Percentiles rank a stretch among this genome's conserved stretches.
Conservation (phyloP, 2,888 invertebrate species). For the Drosophila mercatorum region DNA sequence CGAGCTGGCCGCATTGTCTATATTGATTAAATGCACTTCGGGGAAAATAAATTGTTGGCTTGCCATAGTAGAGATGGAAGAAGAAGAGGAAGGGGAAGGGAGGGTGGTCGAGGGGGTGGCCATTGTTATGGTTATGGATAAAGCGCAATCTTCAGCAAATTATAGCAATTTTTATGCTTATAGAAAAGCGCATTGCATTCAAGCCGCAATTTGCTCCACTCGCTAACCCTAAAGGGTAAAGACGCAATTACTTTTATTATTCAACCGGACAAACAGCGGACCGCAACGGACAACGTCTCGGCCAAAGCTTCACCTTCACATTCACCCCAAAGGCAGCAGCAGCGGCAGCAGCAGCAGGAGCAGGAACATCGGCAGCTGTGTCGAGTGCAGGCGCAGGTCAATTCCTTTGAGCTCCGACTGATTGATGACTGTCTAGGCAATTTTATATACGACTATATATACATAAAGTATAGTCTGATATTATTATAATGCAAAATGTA, state of each 20-base stretch:
- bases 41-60: conserved; percentile 67
- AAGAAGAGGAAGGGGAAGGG: no score
- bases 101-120: conserved; percentile 13
- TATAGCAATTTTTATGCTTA: conserved; percentile 83
- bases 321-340: conserved; percentile 53
- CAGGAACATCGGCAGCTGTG: conserved; percentile 20
- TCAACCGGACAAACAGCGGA: conserved; percentile 32
- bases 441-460: conserved; percentile 46
- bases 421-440: conserved; percentile 81
- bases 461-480: conserved; percentile 65
- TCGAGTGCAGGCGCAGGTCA: conserved; percentile 67
- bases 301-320: conserved; percentile 44
- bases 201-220: conserved; percentile 74
- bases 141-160: conserved; percentile 80
- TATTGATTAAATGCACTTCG: conserved; percentile 60
- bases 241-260: conserved; percentile 83
- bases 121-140: conserved; percentile 74
- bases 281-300: conserved; percentile 13
- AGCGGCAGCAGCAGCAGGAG: not conserved
- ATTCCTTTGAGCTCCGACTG: conserved; percentile 73
- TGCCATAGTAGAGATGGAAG: not conserved
- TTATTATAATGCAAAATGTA: conserved; percentile 72
- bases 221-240: conserved; percentile 83
- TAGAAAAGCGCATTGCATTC: conserved; percentile 67
- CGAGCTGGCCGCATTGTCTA: conserved; percentile 60